Evolutionary conservation across 2,113 vertebrate genomes (phyloP).

Genomic region (Syrrhaptes paradoxus): DNA sequence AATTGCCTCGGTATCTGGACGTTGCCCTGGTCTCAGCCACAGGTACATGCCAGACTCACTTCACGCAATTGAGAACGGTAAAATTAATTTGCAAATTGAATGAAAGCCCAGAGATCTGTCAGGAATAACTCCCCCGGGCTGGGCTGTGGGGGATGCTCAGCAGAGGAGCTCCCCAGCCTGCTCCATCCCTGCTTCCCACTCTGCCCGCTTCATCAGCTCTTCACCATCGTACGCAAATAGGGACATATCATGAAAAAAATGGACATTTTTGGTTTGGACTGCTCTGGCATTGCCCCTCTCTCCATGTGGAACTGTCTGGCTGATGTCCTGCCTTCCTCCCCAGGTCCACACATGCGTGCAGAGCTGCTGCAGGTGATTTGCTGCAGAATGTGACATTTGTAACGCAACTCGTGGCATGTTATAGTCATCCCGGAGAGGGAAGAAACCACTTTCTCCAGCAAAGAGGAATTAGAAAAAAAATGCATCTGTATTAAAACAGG

Average conservation of each 20-base stretch:
- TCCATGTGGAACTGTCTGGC: accelerated
- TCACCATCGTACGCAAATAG: accelerated
- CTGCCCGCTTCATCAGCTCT: neutral
- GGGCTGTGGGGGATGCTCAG: neutral
- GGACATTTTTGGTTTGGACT: neutral
- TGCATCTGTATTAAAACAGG: neutral
- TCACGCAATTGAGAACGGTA: neutral
- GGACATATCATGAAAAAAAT: neutral
- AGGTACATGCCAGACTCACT: neutral
- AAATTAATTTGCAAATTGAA: constrained; percentile 39
- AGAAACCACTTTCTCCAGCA: neutral
- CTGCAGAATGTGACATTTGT: neutral
- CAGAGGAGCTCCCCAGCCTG: neutral
- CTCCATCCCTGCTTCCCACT: neutral
- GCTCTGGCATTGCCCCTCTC: neutral
- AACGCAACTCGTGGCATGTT: accelerated
- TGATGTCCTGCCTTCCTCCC: neutral
- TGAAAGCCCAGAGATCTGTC: neutral
- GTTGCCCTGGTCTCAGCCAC: neutral
- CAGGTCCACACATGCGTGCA: accelerated
- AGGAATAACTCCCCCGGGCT: neutral
- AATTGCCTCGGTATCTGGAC: neutral
- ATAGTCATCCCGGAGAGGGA: neutral
- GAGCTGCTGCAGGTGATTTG: neutral
- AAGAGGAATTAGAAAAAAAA: neutral